Evolutionary conservation across 2,888 invertebrate species (phyloP).

Genomic region (Pemphredon lugubris): DNA sequence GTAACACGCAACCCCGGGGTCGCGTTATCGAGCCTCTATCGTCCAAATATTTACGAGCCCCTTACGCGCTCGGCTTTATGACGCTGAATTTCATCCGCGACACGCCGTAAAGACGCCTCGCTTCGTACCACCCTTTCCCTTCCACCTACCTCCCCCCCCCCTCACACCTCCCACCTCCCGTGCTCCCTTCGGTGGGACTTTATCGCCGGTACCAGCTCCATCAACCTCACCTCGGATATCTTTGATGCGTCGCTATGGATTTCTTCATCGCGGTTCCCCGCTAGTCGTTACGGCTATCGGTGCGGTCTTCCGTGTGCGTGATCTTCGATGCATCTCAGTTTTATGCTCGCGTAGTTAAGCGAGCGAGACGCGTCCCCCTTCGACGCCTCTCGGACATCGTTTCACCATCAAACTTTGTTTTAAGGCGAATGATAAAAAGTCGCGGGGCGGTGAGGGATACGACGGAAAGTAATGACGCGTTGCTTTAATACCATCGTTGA

Average conservation of each 20-base stretch:
- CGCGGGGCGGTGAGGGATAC: too few species aligned
- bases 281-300: neutral
- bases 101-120: conserved; percentile 44
- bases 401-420: too few species aligned
- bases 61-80: conserved; percentile 61
- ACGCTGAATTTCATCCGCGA: conserved; percentile 57
- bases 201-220: conserved; percentile 8
- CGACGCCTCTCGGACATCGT: too few species aligned
- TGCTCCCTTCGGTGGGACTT: conserved; percentile 11
- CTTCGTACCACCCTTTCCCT: neutral
- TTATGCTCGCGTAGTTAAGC: too few species aligned
- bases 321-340: too few species aligned
- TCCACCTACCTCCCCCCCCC: conserved; percentile 1
- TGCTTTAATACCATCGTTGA: too few species aligned
- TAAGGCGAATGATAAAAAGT: too few species aligned
- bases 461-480: too few species aligned
- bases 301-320: neutral
- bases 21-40: conserved; percentile 66
- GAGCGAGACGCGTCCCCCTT: too few species aligned
- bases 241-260: conserved; percentile 9
- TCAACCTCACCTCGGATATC: conserved; percentile 6
- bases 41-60: conserved; percentile 73
- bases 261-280: conserved; percentile 8
- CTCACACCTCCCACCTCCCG: neutral
- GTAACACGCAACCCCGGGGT: conserved; percentile 56